Base-by-base conservation (phyloP, 2,888 invertebrate genomes). In the Pseudanteris insignis region DNA sequence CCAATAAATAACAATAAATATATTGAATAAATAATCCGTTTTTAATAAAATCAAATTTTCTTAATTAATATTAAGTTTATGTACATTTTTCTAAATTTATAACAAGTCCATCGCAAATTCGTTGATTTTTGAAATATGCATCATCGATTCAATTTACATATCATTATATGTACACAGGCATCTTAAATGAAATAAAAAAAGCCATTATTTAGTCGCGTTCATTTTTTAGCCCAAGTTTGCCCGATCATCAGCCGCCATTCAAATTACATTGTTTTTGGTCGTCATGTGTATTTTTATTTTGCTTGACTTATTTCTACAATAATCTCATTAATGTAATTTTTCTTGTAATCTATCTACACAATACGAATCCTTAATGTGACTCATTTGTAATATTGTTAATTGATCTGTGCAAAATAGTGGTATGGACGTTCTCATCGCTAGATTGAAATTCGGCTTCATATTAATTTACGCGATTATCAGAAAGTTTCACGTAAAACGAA, bases 1-100 rank as follows among this genome's bases (percentile, higher is more conserved):
- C 40, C 28, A 43, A 50, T 51, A 58, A 64, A 59, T 36, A 37
- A 48, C 13, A 59, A 58, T 33, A 65, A 65, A 65, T 62, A 65
- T 37, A 36, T 30, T 37, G 25, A 59, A 62, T 55, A 59, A 58
- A 65, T 50, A 65, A 59, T 18, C n/a, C n/a, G n/a, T n/a, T n/a
- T n/a, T n/a, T n/a, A n/a, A n/a, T 11, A 8, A 37, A 11, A 5
- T 26, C 6, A 6, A 33, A 11, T 2, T 7, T 24, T 6, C 21
- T 13, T 29, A 2, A 2, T 43, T 14, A 21, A 33, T 33, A 34
- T 26, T 15, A 44, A 26, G 8, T 6, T 26, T 44, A 44, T 33
- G 13, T 44, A 44, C 44, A 44, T 25, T 43, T 47, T 26, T 33
- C 26, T 18, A 18, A 8, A 29, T 32, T 25, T 13, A 26, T 8